Conservation (phyloP, 2,797 vertebrate species). For the Ibycter americanus region DNA sequence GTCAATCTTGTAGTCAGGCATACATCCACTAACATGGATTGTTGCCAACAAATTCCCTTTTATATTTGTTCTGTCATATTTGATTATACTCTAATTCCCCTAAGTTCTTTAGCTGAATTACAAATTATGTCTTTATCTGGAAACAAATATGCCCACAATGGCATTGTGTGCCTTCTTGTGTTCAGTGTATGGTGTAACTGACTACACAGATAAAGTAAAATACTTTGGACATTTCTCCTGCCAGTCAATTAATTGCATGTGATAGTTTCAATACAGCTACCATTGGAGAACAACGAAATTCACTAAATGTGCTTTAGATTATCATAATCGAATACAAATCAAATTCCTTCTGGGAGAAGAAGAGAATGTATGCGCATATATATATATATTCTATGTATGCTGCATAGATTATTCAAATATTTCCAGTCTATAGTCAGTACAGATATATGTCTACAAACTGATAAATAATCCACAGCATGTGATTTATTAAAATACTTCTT, state of each 20-base stretch:
- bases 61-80: slow-evolving; percentile 37
- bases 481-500: background rate
- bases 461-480: background rate
- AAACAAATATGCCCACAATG: slow-evolving; percentile 40
- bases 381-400: background rate
- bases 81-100: slow-evolving; percentile 22
- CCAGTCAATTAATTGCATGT: background rate
- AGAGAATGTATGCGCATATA: background rate
- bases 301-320: background rate
- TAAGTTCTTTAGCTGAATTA: slow-evolving; percentile 32
- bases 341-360: background rate
- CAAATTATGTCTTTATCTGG: slow-evolving; percentile 45
- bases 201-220: background rate
- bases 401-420: background rate
- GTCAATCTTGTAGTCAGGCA: background rate
- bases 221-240: background rate
- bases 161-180: background rate
- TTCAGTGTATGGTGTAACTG: background rate
- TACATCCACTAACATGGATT: background rate
- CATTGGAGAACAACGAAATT: background rate
- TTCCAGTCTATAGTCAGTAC: background rate
- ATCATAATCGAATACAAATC: background rate
- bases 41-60: background rate
- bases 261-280: background rate
- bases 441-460: background rate